Evolutionary conservation across 2,113 vertebrate species (phyloP), one percentile per base, ranked within the genome.

Genomic region (Pandion haliaetus): DNA sequence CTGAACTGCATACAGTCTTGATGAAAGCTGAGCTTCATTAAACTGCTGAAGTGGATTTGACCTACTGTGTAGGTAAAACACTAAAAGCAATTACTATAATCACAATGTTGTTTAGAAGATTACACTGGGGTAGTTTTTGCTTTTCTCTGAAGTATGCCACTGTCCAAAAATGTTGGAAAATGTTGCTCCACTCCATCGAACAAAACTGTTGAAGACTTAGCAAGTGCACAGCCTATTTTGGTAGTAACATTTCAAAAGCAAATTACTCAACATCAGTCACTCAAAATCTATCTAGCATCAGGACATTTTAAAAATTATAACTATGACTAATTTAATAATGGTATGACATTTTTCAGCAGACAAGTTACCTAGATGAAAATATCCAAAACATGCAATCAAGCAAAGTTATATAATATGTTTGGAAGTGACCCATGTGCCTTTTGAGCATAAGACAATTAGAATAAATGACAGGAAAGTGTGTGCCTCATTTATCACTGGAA

Each of bases 401-500:
- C 25, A 17, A 82, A 88, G 58, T 47, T 94, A 95, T 74, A 80
- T 93, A 95, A 94, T 52, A 12, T 49, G 19, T 80, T 79, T 74
- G 55, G 38, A 95, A 94, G 62, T 79, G 50, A 87, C 57, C 91
- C 69, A 8, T n/a, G 17, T 78, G 61, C 50, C 71, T 96, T 98
- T 95, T 62, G 58, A 96, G 59, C 31, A 31, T 19, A 88, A 95
- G 45, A 66, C 61, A 83, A 96, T 95, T 96, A 97, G 72, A 96
- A 94, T 93, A 93, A 95, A 52, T 77, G 73, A 82, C 65, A 96
- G 59, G 47, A 88, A 94, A 94, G 62, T 21, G 1, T 52, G 85
- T 93, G 14, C 49, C 42, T 96, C 36, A 52, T 96, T 95, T 88
- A 91, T 96, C 57, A 87, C 29, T 84, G 52, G 50, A 87, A 95